Percentiles rank a stretch among this genome's conserved stretches.
Conservation (phyloP, 2,888 invertebrate genomes). For the Synergus japonicus region DNA sequence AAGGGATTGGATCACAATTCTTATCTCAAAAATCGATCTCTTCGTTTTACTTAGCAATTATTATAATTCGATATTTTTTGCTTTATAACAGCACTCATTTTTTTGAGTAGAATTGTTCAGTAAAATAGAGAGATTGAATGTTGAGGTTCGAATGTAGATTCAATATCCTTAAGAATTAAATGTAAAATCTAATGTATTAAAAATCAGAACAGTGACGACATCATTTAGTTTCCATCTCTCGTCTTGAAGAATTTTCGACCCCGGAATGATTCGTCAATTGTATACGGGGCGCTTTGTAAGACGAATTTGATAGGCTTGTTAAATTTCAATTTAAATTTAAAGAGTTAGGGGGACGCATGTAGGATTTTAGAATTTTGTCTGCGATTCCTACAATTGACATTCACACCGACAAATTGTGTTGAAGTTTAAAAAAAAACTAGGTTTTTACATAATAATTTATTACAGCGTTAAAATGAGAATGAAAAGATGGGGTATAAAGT, state of each 20-base stretch:
- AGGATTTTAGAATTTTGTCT: slow-evolving; percentile 31
- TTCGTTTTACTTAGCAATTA: too few species aligned
- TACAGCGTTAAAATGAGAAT: background rate
- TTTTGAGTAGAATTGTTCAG: too few species aligned
- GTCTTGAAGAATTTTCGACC: slow-evolving; percentile 14
- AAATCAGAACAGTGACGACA: background rate
- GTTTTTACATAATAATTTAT: background rate
- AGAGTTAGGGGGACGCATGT: slow-evolving; percentile 26
- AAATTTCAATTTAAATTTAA: slow-evolving; percentile 2
- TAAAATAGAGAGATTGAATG: too few species aligned
- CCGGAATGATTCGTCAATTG: slow-evolving; percentile 11
- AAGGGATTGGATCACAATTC: too few species aligned
- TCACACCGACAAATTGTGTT: slow-evolving; percentile 22
- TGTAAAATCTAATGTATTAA: background rate
- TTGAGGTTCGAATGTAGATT: too few species aligned
- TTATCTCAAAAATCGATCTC: too few species aligned
- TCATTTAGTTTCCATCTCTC: slow-evolving; percentile 10
- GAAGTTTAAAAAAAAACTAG: background rate
- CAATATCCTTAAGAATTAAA: background rate
- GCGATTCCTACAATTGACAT: slow-evolving; percentile 26
- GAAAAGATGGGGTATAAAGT: background rate
- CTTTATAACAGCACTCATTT: too few species aligned
- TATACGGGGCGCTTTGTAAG: slow-evolving; percentile 24
- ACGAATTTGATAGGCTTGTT: slow-evolving; percentile 38
- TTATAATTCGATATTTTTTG: too few species aligned